Percentiles rank a stretch among this genome's conserved stretches.
phyloP scores from a whole-genome alignment of 2,888 invertebrate genomes.

The Panorpa germanica region DNA sequence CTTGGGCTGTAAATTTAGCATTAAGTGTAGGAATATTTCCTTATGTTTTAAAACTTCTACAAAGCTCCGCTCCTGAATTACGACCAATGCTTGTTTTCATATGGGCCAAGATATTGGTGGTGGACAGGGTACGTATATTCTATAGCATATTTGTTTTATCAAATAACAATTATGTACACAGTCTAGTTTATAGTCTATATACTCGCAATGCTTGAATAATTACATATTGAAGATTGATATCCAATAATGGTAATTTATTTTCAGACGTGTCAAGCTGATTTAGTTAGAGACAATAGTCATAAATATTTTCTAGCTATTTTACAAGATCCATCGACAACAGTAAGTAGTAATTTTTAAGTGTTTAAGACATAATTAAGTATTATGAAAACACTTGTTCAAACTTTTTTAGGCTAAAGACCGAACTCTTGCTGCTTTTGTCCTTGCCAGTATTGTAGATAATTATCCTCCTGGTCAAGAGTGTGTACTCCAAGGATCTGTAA shows the following conservation, averaged over 20 bases:
- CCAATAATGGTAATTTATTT: constrained; percentile 16
- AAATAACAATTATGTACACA: constrained; percentile 1
- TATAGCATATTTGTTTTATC: constrained; percentile 1
- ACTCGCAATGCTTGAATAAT: neutral
- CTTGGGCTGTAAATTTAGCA: constrained; percentile 90
- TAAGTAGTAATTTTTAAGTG: constrained; percentile 26
- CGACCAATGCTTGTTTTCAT: constrained; percentile 89
- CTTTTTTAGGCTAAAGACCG: constrained; percentile 54
- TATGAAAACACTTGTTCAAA: constrained; percentile 6
- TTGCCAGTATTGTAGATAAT: constrained; percentile 84
- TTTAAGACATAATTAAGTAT: constrained; percentile 4
- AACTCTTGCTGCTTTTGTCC: constrained; percentile 85
- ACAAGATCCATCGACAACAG: constrained; percentile 68
- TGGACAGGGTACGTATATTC: constrained; percentile 59
- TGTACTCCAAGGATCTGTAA: constrained; percentile 72
- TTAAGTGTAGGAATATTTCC: constrained; percentile 97
- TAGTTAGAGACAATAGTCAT: constrained; percentile 85
- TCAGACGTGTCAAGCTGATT: constrained; percentile 83
- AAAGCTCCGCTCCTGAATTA: constrained; percentile 84
- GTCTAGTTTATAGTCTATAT: neutral
- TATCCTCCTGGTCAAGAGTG: constrained; percentile 80
- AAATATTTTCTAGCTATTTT: constrained; percentile 88
- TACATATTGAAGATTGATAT: constrained; percentile 4
- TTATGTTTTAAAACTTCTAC: constrained; percentile 90
- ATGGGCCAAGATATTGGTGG: constrained; percentile 97